These are phyloP conservation scores for Nezara viridula DNA, from an alignment of 2,888 invertebrate species.

Conservation along the genomic window DNA sequence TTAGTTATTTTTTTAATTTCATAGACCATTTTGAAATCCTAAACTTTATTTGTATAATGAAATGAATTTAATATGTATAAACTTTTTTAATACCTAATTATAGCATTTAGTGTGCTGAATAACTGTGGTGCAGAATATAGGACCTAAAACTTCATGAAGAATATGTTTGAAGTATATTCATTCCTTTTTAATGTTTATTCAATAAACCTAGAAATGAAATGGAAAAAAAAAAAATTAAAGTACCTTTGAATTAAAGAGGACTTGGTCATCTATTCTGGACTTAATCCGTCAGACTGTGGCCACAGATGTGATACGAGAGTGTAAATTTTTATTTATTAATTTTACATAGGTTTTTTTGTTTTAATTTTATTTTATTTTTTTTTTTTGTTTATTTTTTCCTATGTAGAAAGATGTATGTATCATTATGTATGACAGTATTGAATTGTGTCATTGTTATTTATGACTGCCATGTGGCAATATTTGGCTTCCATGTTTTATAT, in stretches of 20 bases:
- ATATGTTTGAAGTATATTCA: neutral
- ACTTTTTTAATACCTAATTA: slow-evolving; percentile 32
- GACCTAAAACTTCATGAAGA: slow-evolving; percentile 22
- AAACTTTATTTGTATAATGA: slow-evolving; percentile 25
- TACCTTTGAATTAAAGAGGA: neutral
- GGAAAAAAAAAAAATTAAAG: neutral
- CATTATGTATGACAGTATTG: slow-evolving; percentile 11
- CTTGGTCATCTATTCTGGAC: slow-evolving; percentile 1
- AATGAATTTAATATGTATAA: slow-evolving; percentile 40
- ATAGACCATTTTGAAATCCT: slow-evolving; percentile 36
- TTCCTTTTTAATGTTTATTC: neutral
- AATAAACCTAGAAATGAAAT: neutral
- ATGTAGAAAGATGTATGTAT: slow-evolving; percentile 2
- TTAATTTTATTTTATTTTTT: neutral
- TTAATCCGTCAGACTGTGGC: neutral
- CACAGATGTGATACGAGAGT: slow-evolving; percentile 42
- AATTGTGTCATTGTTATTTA: slow-evolving; percentile 11
- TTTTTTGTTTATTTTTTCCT: neutral
- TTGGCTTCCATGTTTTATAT: slow-evolving; percentile 47
- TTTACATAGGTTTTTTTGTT: slow-evolving; percentile 28
- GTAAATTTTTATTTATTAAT: slow-evolving; percentile 36
- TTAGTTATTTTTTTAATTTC: slow-evolving; percentile 40
- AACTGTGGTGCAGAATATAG: slow-evolving; percentile 40
- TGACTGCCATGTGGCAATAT: slow-evolving; percentile 14
- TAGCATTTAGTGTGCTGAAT: slow-evolving; percentile 46